Percentiles rank a stretch among this genome's conserved stretches.
These are phyloP conservation scores for Trichogramma dendrolimi DNA, from an alignment of 2,888 invertebrate species.

Conservation along the genomic window DNA sequence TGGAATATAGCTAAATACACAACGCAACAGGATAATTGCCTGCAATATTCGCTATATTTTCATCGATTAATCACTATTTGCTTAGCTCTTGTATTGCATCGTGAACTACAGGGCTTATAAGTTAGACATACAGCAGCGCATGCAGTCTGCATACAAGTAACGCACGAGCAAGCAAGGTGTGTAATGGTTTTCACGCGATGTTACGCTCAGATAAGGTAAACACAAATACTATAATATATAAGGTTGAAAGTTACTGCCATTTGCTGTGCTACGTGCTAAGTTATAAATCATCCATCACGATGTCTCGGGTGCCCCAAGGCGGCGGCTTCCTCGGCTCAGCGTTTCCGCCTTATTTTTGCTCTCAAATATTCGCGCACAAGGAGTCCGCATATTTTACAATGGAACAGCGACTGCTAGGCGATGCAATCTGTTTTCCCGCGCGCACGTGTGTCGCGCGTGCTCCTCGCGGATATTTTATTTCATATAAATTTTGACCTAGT, in stretches of 20 bases:
- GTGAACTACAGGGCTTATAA: no score
- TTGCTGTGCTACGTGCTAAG: conserved; percentile 1
- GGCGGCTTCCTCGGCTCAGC: neutral
- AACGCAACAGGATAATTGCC: no score
- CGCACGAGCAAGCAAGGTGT: conserved; percentile 21
- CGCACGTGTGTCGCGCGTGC: no score
- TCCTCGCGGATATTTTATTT: no score
- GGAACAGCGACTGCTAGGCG: no score
- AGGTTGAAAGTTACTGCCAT: no score
- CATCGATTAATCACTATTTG: conserved; percentile 21
- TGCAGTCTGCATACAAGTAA: conserved; percentile 19
- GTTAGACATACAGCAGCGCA: neutral
- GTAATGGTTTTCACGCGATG: conserved; percentile 34
- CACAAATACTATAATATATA: conserved; percentile 18
- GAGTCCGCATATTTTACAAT: no score
- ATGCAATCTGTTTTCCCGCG: no score
- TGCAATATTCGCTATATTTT: neutral
- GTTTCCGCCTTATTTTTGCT: neutral
- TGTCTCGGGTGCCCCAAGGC: no score
- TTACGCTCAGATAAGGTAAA: conserved; percentile 30
- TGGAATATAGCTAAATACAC: no score
- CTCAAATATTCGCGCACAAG: conserved; percentile 1
- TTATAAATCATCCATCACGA: neutral
- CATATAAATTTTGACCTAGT: no score
- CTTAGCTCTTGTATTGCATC: neutral